Evolutionary conservation across 2,797 vertebrate genomes (phyloP).

Genomic region (Podarcis siculus): DNA sequence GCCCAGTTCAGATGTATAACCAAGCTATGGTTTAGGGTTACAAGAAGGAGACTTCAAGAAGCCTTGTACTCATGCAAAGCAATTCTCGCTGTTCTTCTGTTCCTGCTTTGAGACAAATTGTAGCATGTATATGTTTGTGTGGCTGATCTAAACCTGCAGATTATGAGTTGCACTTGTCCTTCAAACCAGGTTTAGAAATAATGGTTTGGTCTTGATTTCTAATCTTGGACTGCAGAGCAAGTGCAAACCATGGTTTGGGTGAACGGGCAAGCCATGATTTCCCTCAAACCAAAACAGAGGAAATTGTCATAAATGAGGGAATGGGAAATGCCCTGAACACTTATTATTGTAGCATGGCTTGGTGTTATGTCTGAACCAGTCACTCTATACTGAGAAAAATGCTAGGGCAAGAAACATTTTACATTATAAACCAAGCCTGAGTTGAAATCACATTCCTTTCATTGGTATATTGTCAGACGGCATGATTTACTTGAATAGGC

Average conservation of each 20-base stretch:
- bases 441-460: background rate
- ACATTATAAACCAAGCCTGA: background rate
- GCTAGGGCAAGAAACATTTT: background rate
- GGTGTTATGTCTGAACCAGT: background rate
- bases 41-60: background rate
- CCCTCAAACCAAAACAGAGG: background rate
- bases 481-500: background rate
- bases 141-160: background rate
- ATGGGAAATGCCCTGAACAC: background rate
- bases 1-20: background rate
- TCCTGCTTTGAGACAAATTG: background rate
- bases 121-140: background rate
- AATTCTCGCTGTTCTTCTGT: background rate
- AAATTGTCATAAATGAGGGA: background rate
- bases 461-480: background rate
- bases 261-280: background rate
- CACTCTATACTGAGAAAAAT: background rate
- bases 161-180: background rate
- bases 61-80: background rate
- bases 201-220: background rate
- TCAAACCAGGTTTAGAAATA: background rate
- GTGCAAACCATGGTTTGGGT: background rate
- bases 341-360: background rate
- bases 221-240: background rate
- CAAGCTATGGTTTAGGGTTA: background rate